These are phyloP conservation scores for Alligator mississippiensis DNA, from an alignment of 2,113 vertebrate species.

Conservation along the genomic window DNA sequence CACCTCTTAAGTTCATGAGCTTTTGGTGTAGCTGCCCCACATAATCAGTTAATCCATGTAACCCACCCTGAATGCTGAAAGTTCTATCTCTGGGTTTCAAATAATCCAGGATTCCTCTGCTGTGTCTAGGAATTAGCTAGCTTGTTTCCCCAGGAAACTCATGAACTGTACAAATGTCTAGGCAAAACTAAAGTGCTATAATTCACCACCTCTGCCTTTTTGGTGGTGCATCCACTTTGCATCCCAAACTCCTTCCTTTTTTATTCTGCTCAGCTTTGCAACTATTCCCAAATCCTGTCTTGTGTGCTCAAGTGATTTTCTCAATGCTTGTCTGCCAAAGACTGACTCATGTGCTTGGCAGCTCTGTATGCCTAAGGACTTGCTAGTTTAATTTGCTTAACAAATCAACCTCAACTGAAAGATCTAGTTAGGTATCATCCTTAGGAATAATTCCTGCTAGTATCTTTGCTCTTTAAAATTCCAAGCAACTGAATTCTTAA, in stretches of 20 bases:
- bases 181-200: background rate
- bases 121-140: background rate
- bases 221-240: background rate
- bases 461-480: constrained; percentile 64
- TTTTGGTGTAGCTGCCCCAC: background rate
- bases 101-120: background rate
- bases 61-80: background rate
- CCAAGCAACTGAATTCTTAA: constrained; percentile 57
- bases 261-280: background rate
- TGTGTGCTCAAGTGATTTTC: background rate
- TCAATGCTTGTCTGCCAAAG: constrained; percentile 46
- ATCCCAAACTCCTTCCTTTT: background rate
- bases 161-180: background rate
- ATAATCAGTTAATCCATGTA: constrained; percentile 14
- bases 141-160: background rate
- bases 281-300: background rate
- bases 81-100: background rate
- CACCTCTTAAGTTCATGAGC: background rate
- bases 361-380: constrained; percentile 17
- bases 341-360: constrained; percentile 26
- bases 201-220: background rate
- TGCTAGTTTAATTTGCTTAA: constrained; percentile 59
- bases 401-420: constrained; percentile 47
- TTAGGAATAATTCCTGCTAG: constrained; percentile 50
- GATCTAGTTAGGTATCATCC: constrained; percentile 57